Percentiles rank a stretch among this genome's conserved stretches.
Conservation (phyloP, 2,113 vertebrate genomes). For the mouse (Mus musculus) region GRCm39 chr9:115129001-115129500, state of each 20-base stretch:
- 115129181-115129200: conserved; percentile 14
- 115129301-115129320: conserved; percentile 44
- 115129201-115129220: conserved; percentile 38
- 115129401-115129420: conserved; percentile 24
- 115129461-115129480: neutral
- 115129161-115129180: conserved; percentile 19
- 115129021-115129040: conserved; percentile 50
- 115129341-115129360: conserved; percentile 43
- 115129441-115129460: conserved; percentile 3
- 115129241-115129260: neutral
- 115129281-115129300: conserved; percentile 1
- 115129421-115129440: conserved; percentile 40
- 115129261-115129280: conserved; percentile 33
- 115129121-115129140: conserved; percentile 25
- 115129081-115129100: conserved; percentile 38
- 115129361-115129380: conserved; percentile 1
- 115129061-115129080: conserved; percentile 31
- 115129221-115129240: conserved; percentile 54
- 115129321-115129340: neutral
- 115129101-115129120: conserved; percentile 16
- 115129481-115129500: neutral
- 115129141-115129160: conserved; percentile 49
- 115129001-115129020: conserved; percentile 20
- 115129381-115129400: conserved; percentile 34
- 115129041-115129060: conserved; percentile 21